Evolutionary conservation across 2,888 invertebrate species (phyloP), one percentile per base, ranked within the genome.

Genomic region (Dryadula phaetusa): DNA sequence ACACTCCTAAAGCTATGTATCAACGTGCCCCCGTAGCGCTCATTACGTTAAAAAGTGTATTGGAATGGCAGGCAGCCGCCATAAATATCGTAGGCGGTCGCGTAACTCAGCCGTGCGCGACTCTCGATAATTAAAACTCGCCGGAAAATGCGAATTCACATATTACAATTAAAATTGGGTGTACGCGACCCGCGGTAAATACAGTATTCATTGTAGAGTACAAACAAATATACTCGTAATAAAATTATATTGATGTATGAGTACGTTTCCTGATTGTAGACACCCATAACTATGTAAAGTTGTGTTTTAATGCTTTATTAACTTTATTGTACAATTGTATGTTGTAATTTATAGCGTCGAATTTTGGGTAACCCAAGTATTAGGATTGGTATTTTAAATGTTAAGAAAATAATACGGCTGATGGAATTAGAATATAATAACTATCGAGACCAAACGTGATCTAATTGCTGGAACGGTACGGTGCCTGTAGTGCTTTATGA

Each of bases 41-140:
- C 92, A 92, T 92, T 92, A 92, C 90, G 89, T 90, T 91, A 91
- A 92, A 92, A 92, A 92, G 90, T 91, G 85, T 92, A 92, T 92
- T 87, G 91, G 88, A 87, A 90, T 84, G 87, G 87, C 80, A 82
- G 82, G 84, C 82, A 82, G 85, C 82, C 78, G 86, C 85, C 88
- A 93, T 93, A 93, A 93, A 93, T 93, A 92, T 85, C 80, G 88
- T 85, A 85, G 86, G 93, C 90, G 93, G 93, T 93, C 93, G 93
- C 90, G 91, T 92, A 91, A 87, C 83, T 92, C 92, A 92, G 80
- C 82, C 86, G 82, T 82, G 83, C 90, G 87, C 89, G 90, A 91
- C 90, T 88, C 83, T 85, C 85, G 89, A 90, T 93, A 93, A 93
- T 93, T 93, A 93, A 93, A 93, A 93, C 92, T 93, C 93, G 87